Evolutionary conservation across 2,797 vertebrate genomes (phyloP).

Genomic region (Pyrocephalus nanus): DNA sequence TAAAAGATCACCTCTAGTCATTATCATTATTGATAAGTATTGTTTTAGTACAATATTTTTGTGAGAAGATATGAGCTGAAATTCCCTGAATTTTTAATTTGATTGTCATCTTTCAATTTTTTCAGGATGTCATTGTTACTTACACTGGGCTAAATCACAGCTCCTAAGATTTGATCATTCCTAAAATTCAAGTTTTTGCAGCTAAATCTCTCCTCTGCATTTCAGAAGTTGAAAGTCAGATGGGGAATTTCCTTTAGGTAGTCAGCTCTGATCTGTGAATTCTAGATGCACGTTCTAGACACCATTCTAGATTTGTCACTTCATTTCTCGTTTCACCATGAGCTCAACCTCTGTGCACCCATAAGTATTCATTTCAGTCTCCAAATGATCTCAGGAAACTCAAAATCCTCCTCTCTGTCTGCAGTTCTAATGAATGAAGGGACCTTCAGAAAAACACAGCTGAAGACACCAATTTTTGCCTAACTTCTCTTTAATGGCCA

Average conservation of each 20-base stretch:
- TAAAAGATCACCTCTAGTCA: not conserved
- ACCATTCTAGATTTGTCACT: not conserved
- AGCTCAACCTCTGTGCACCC: not conserved
- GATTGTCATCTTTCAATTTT: not conserved
- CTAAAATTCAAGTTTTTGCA: not conserved
- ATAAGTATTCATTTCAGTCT: not conserved
- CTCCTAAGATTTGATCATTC: not conserved
- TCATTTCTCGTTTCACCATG: not conserved
- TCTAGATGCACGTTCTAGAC: not conserved
- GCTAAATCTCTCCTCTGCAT: not conserved
- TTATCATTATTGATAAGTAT: not conserved
- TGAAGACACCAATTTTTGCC: not conserved
- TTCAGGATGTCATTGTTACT: not conserved
- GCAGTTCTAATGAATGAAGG: not conserved
- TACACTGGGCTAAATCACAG: not conserved
- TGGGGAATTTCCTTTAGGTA: not conserved
- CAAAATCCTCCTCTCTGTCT: not conserved
- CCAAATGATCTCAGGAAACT: not conserved
- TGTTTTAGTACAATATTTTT: not conserved
- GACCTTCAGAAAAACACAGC: not conserved
- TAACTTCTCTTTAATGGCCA: not conserved
- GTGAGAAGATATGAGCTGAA: not conserved
- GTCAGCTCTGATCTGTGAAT: fast-evolving
- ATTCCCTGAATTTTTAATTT: not conserved
- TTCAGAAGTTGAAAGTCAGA: not conserved